Base-by-base conservation (phyloP, 2,888 invertebrate species). In the Caenorhabditis imperialis region DNA sequence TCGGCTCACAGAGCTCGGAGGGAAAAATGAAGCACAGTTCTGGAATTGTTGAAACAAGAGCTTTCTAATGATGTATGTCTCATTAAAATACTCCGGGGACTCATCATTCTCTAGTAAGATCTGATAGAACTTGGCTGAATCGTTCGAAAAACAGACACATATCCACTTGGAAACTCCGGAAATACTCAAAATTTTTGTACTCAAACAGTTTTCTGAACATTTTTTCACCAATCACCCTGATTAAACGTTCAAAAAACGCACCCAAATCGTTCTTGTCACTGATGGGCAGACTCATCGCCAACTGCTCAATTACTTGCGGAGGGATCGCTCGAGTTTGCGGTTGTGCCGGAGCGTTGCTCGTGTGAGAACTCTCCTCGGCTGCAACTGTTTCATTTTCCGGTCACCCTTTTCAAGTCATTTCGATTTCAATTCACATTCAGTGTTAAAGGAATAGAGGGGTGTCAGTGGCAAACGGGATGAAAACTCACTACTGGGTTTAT, bases 361-460 rank as follows among this genome's bases (percentile, higher is more conserved):
- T 74, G 70, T 74, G 77, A 48, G 81, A 82, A 69, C 74, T 82
- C 77, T 82, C 82, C 79, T 82, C 82, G 65, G 80, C 82, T 82
- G 65, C 35, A 80, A 61, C 50, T 16, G 51, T 40, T 4, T 55
- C n/a, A n/a, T 14, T 40, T 40, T 14, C n/a, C 14, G n/a, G 4
- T 45, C n/a, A 23, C 16, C 40, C 12, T n/a, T 30, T n/a, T 40
- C 38, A 37, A 27, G 33, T 12, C 12, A 35, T n/a, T 30, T 38
- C 18, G 33, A 48, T 25, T 55, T 38, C 33, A 22, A 40, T 23
- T 23, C 20, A 20, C 7, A 51, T 38, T 53, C 60, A 58, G 16
- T 14, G 35, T 33, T 40, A 27, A 54, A 42, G n/a, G n/a, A n/a
- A n/a, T n/a, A n/a, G n/a, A n/a, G n/a, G n/a, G n/a, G n/a, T n/a